phyloP scores from a whole-genome alignment of 2,888 invertebrate genomes.

The Leptinotarsa haldemani region DNA sequence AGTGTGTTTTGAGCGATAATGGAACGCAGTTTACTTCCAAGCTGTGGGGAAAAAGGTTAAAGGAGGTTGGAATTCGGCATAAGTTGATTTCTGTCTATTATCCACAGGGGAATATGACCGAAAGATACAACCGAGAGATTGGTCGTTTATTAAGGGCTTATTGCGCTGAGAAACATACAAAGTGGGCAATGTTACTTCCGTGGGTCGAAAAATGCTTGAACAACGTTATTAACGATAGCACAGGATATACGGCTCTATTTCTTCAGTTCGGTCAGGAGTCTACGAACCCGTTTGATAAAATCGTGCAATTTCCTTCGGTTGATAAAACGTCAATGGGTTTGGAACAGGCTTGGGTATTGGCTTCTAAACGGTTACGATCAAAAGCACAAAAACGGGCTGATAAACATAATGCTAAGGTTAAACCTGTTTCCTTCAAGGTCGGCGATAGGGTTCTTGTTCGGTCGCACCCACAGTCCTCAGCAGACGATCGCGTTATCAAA shows the following conservation, averaged over 20 bases:
- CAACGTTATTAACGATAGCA: background rate
- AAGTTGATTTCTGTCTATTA: conserved; percentile 20
- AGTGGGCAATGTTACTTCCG: background rate
- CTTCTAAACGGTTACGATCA: background rate
- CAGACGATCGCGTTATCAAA: background rate
- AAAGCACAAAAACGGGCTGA: background rate
- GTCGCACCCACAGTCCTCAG: background rate
- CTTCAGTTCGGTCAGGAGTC: background rate
- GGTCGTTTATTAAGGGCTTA: conserved; percentile 22
- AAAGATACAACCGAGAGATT: conserved; percentile 32
- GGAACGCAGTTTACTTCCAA: conserved; percentile 41
- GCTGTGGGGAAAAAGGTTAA: background rate
- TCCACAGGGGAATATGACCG: conserved; percentile 33
- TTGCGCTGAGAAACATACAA: background rate
- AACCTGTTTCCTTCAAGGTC: background rate
- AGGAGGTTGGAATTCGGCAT: too few species aligned
- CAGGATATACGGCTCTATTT: background rate
- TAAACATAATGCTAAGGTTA: background rate
- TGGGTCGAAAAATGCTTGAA: background rate
- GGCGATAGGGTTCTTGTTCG: background rate
- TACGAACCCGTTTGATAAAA: background rate
- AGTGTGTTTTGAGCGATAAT: conserved; percentile 47
- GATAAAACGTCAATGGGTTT: background rate
- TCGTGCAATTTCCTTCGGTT: background rate
- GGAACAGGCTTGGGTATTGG: background rate